A percentile compares a stretch with the other conserved stretches of the same genome.
Evolutionary conservation across 2,888 invertebrate genomes (phyloP).

Genomic region (Zonitis immaculata): DNA sequence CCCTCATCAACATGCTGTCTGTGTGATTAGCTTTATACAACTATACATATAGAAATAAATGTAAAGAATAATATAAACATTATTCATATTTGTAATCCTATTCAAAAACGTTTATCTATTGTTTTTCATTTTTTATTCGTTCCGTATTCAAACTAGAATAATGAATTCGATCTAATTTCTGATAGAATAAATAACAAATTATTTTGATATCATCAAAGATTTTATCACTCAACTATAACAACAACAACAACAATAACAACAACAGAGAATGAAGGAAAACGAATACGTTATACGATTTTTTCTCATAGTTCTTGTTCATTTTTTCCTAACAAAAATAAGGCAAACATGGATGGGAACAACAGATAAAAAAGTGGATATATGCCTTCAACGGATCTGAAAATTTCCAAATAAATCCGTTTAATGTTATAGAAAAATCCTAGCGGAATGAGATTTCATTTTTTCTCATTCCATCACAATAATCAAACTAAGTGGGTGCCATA

Average conservation of each 20-base stretch:
- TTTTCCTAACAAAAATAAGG: no score
- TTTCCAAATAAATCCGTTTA: slow-evolving; percentile 19
- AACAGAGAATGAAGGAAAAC: no score
- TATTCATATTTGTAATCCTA: background rate
- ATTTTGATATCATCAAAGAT: background rate
- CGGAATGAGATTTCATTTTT: no score
- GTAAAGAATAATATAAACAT: background rate
- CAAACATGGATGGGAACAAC: background rate
- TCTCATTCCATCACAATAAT: no score
- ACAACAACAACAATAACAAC: background rate
- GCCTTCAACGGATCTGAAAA: background rate
- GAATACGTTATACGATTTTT: no score
- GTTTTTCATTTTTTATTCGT: background rate
- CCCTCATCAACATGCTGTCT: background rate
- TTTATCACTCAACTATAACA: background rate
- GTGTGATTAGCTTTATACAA: background rate
- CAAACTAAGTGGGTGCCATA: no score
- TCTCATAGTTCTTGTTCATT: no score
- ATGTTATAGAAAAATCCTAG: slow-evolving; percentile 18
- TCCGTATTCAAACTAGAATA: background rate
- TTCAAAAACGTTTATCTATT: background rate
- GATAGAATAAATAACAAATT: background rate
- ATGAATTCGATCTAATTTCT: background rate
- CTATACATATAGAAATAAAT: background rate
- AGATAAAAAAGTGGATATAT: background rate